A percentile compares a stretch with the other conserved stretches of the same genome.
phyloP scores from a whole-genome alignment of 2,797 vertebrate genomes.

The Potorous gilbertii region DNA sequence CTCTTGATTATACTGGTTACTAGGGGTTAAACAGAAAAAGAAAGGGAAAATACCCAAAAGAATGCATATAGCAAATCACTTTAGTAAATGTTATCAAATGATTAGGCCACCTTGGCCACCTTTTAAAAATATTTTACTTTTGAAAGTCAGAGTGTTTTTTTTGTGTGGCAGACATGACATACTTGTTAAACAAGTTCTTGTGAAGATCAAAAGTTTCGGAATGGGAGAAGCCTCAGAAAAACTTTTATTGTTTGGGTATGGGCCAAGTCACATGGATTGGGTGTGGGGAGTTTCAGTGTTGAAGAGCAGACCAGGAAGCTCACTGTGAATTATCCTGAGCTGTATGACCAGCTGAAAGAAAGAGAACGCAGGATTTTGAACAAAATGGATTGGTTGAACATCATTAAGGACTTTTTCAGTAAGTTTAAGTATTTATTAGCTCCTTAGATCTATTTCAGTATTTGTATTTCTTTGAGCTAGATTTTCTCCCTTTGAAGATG shows the following conservation, averaged over 20 bases:
- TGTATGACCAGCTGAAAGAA: conserved; percentile 84
- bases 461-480: conserved; percentile 57
- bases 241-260: conserved; percentile 82
- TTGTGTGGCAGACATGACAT: conserved; percentile 48
- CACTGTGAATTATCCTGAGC: conserved; percentile 88
- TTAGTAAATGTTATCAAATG: neutral
- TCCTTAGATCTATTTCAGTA: conserved; percentile 36
- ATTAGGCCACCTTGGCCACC: neutral
- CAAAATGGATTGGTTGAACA: conserved; percentile 93
- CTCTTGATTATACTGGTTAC: conserved; percentile 29
- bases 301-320: conserved; percentile 84
- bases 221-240: conserved; percentile 68
- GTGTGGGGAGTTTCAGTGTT: conserved; percentile 85
- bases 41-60: conserved; percentile 41
- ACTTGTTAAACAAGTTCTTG: conserved; percentile 64
- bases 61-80: neutral
- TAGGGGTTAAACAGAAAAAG: conserved; percentile 52
- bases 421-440: conserved; percentile 84
- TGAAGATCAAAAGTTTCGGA: conserved; percentile 59
- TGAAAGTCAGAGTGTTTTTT: conserved; percentile 1
- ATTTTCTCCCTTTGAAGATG: conserved; percentile 53
- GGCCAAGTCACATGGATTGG: conserved; percentile 85
- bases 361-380: conserved; percentile 83
- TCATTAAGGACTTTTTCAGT: conserved; percentile 94
- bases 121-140: neutral